Evolutionary conservation across 2,113 vertebrate genomes (phyloP), one percentile per base, ranked within the genome.

Genomic region (Gasterosteus aculeatus): DNA sequence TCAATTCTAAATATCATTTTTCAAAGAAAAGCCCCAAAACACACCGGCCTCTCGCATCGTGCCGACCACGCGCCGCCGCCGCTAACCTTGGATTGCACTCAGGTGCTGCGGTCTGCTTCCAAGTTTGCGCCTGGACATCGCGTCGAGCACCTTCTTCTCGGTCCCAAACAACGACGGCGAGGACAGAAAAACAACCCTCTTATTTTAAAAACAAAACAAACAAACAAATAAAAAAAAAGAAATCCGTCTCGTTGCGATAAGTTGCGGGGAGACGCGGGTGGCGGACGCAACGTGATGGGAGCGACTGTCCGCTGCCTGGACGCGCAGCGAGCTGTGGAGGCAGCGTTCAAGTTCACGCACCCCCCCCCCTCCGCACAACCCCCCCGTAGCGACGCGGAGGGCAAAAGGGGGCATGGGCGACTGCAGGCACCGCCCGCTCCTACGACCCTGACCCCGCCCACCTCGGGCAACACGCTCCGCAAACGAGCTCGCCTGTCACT

Each of bases 101-200:
- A 95, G 93, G 94, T 95, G 94, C 86, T 94, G 93, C 74, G 94
- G 94, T 93, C 92, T 88, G 86, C 94, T 95, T 64, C 94, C 94
- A 90, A 95, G 91, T 93, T 95, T 95, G 77, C 94, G 94, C 83
- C 94, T 94, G 91, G 94, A 95, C 94, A 95, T 95, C 65, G 72
- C 89, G 88, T 66, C 71, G 77, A 79, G 75, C 84, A 78, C 79
- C 84, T 54, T 46, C 22, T 61, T 61, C 14, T 62, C 54, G 71
- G 68, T 78, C 77, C 68, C 60, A 39, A 59, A 26, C 62, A 57
- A 64, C 47, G 7, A 11, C 35, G 7, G 22, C 22, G 22, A 26
- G 22, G 22, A 38, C 35, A 5, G 7, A 2, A 38, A 38, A 38
- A 38, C 6, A 82, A 41, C 44, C 57, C 46, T 51, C 53, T 38